Base-by-base conservation (phyloP, 1,140 invertebrate species). In the Pseudomyrmex sp. region DNA sequence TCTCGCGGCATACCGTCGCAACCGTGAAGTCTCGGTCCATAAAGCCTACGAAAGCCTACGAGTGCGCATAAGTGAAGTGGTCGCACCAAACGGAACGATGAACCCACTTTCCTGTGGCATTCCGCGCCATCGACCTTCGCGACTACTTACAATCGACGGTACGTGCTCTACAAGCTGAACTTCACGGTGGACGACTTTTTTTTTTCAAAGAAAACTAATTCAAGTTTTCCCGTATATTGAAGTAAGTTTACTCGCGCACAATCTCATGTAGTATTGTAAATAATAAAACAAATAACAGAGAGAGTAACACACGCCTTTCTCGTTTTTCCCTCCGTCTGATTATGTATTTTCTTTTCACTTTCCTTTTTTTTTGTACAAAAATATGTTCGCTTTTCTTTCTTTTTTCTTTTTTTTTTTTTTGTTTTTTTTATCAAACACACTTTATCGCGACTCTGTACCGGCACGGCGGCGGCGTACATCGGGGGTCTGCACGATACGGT, bases 21-120 rank as follows among this genome's bases (percentile, higher is more conserved):
- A 84, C 87, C 85, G 61, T 85, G 48, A 80, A 88, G 88, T 90
- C 85, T 80, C 90, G 90, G 79, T 87, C 88, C 90, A 89, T 91
- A 90, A 90, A 90, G 76, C 85, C 88, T 87, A 85, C 79, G 86
- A 91, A 90, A 90, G 76, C 85, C 88, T 87, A 85, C 79, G 86
- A 91, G 87, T 84, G 85, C 88, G 87, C 90, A 86, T 91, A 90
- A 90, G 87, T 89, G 85, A 90, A 91, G 85, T 89, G 87, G 84
- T 89, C 89, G 88, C 87, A 83, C 89, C 76, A 83, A 84, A 90
- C 70, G 83, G 83, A 90, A 90, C 89, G 85, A 84, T 82, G 83
- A 89, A 85, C 87, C 74, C 87, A 65, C 73, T 87, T 35, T 35
- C 35, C 73, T 23, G 72, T 65, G 68, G 59, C 75, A 85, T 85